phyloP scores from a whole-genome alignment of 2,113 vertebrate species.

The Mixornis gularis region DNA sequence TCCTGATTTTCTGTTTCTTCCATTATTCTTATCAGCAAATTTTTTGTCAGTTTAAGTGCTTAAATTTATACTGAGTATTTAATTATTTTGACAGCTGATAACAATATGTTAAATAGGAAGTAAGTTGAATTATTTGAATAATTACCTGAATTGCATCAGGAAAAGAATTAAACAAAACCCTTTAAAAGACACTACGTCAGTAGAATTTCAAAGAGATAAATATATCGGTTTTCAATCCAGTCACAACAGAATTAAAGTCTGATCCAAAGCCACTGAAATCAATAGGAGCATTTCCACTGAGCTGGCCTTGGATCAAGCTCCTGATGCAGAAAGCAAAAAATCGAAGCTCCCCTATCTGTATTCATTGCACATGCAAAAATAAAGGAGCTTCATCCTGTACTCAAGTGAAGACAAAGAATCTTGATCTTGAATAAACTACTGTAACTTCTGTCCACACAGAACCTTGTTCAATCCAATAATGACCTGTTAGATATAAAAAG shows the following conservation, averaged over 20 bases:
- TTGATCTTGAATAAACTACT: not conserved
- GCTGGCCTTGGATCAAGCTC: not conserved
- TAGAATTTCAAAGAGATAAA: constrained; percentile 36
- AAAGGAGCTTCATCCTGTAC: not conserved
- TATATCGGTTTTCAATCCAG: not conserved
- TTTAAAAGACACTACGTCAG: constrained; percentile 21
- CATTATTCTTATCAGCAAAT: constrained; percentile 47
- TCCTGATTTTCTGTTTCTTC: constrained; percentile 41
- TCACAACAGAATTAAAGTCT: not conserved
- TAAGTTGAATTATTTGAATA: constrained; percentile 4
- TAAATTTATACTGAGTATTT: constrained; percentile 61
- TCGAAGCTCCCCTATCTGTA: not conserved
- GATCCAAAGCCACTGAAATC: constrained; percentile 27
- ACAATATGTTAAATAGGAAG: constrained; percentile 20
- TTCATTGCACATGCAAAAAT: not conserved
- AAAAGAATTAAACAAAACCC: constrained; percentile 35
- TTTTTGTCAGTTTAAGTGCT: constrained; percentile 62
- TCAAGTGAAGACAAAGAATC: not conserved
- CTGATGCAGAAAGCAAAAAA: not conserved
- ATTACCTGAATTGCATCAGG: constrained; percentile 14
- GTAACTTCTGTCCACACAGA: not conserved
- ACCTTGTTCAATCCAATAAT: not conserved
- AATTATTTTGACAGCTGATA: constrained; percentile 62
- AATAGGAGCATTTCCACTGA: not conserved
- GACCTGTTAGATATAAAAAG: not conserved